Evolutionary conservation across 2,888 invertebrate species (phyloP), one percentile per base, ranked within the genome.

Genomic region (Watsonalla cultraria): DNA sequence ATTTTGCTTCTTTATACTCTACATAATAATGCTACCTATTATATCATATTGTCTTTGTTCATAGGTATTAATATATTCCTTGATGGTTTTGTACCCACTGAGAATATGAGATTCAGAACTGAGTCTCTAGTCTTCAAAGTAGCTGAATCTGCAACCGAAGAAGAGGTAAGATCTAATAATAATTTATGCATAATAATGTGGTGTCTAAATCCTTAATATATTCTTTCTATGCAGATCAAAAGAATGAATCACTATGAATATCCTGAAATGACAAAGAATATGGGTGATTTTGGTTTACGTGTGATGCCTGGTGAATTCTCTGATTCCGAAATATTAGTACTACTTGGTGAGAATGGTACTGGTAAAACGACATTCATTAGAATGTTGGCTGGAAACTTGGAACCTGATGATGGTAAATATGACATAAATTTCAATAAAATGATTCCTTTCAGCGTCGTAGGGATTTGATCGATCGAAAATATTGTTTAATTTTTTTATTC

Each of bases 301-400:
- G 97, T 99, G 8, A 93, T 94, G 61, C 92, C 95, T 61, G 99
- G 99, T 8, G 97, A 98, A 79, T 99, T 99, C 86, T 99, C 99
- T 11, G 99, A 99, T 86, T 99, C 99, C 0, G 99, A 99, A 90
- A 99, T 99, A 83, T 93, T 99, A 74, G 99, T 99, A 8, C 92
- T 99, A 79, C 92, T 99, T 57, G 96, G 96, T 46, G 99, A 99
- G 84, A 99, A 99, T 82, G 99, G 99, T 61, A 99, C 99, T 33
- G 99, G 99, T 49, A 99, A 99, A 90, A 99, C 99, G 0, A 99
- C 99, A 7, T 98, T 99, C 80, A 99, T 99, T 75, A 93, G 98
- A 74, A 97, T 99, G 97, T 91, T 99, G 76, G 99, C 99, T 70
- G 99, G 99, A 51, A 96, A 97, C 78, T 91, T 99, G 76, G 93